Base-by-base conservation (phyloP, 2,113 vertebrate genomes). In the Saiga tatarica region DNA sequence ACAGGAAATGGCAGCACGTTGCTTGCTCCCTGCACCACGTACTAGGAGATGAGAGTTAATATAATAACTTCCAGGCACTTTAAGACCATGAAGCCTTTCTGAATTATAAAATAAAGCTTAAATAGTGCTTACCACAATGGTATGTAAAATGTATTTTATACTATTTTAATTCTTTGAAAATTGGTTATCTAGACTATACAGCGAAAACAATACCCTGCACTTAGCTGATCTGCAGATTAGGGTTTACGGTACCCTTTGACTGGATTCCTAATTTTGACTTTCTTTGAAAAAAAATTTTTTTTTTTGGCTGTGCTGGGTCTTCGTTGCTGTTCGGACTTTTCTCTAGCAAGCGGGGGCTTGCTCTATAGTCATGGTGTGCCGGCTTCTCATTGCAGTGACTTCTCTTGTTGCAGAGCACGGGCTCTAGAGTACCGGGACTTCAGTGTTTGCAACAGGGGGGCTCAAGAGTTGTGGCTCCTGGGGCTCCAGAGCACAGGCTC, bases 71-170 rank as follows among this genome's bases (percentile, higher is more conserved):
- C 62, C 64, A 53, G 67, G n/a, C 39, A 42, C 53, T 84, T 76
- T 92, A 87, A 96, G 89, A 52, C n/a, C 57, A 16, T 62, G 33
- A 89, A 84, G 55, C 12, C 76, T 91, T 95, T 84, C 52, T 93
- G 76, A 93, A 79, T 96, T 79, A 87, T 15, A 93, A 76, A 83
- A 47, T 74, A 87, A 88, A 78, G 55, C 21, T 62, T 84, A 78
- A 87, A 25, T 83, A 50, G 17, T 64, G 39, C 67, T 94, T 92
- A n/a, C 21, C 55, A 17, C 92, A 45, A 60, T 53, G 36, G 60
- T 86, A 47, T 57, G 3, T 23, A 23, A 95, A 91, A n/a, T 21
- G 4, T 47, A 60, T 93, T 91, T 91, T 90, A 45, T 36, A 17
- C n/a, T 88, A 17, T 78, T 94, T 95, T 26, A 87, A 36, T 84